Evolutionary conservation across 2,113 vertebrate genomes (phyloP), one percentile per base, ranked within the genome.

Genomic region (Microtus oregoni): DNA sequence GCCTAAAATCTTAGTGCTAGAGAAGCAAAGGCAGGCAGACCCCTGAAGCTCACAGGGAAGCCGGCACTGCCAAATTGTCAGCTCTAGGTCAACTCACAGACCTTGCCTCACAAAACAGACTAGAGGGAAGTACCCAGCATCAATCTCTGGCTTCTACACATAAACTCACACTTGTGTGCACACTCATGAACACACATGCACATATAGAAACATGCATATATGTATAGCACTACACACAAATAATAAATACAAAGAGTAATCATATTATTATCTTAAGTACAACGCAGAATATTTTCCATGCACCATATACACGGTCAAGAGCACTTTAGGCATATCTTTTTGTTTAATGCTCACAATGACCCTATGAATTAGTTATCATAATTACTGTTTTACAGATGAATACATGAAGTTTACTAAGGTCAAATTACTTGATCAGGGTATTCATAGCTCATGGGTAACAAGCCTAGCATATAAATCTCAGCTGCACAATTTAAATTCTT

Each of bases 291-390:
- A 76, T 58, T 68, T 94, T 70, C 2, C 55, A 68, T 11, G 52
- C 41, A 13, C 10, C 44, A 82, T 19, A 65, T 61, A 63, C 1
- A 38, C 20, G 20, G 44, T 1, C 79, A 73, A 61, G 2, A 3
- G 47, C 19, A 89, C 41, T 75, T 82, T 73, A 78, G 7, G 73
- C 50, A 93, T 7, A 55, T 89, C 26, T 81, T 44, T 86, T 70
- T 78, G 52, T 65, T 87, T 89, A 41, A 88, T 50, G 32, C 8
- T 96, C 89, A 52, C 8, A 38, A 79, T 76, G 63, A 70, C 8
- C 44, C n/a, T 86, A 28, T 76, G 50, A 88, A 94, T 70, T 95
- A 65, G 12, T 65, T 90, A 65, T 77, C 24, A 67, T 82, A n/a
- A 85, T 65, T 26, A 65, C 32, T 41, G 61, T 75, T 88, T 90